Percentiles rank a stretch among this genome's conserved stretches.
phyloP scores from a whole-genome alignment of 2,113 vertebrate genomes.

The Tonatia bakeri region DNA sequence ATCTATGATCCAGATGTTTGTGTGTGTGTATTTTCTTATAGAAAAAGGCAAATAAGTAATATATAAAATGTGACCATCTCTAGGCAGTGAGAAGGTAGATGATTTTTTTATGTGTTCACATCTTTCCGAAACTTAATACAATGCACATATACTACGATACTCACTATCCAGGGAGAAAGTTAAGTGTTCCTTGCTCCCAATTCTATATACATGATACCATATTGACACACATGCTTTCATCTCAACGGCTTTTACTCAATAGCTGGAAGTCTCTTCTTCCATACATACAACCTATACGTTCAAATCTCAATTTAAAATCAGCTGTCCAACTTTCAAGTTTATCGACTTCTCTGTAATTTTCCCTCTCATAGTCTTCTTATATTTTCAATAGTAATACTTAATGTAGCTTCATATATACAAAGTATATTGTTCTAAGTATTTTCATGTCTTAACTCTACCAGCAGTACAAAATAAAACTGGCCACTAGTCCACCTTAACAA shows the following conservation, averaged over 20 bases:
- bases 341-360: constrained; percentile 23
- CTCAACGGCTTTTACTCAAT: constrained; percentile 22
- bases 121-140: not conserved
- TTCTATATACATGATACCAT: not conserved
- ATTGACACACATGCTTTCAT: not conserved
- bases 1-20: not conserved
- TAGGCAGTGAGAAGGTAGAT: not conserved
- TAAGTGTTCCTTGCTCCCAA: not conserved
- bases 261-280: not conserved
- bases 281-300: not conserved
- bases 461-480: not conserved
- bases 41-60: not conserved
- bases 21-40: not conserved
- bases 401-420: not conserved
- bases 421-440: not conserved
- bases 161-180: not conserved
- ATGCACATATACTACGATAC: not conserved
- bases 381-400: not conserved
- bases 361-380: not conserved
- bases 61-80: not conserved
- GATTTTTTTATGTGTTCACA: not conserved
- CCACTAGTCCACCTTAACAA: not conserved
- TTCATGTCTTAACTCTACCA: not conserved
- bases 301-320: not conserved
- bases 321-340: constrained; percentile 21